Evolutionary conservation across 2,888 invertebrate genomes (phyloP).

Genomic region (Tricholauxania praeusta): DNA sequence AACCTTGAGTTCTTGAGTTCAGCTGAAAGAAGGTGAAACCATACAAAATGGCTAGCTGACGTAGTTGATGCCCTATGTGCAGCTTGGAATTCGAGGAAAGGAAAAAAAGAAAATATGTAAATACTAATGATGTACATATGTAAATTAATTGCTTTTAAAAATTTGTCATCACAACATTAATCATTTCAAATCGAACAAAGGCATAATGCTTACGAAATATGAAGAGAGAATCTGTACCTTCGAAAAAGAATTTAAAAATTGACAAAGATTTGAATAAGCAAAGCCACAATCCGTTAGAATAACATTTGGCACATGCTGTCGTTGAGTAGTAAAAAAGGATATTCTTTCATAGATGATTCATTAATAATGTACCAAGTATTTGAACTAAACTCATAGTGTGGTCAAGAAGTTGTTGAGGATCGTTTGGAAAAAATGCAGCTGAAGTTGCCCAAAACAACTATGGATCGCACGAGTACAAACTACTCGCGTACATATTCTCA

Average conservation of each 20-base stretch:
- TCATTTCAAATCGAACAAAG: slow-evolving; percentile 24
- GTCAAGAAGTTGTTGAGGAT: slow-evolving; percentile 17
- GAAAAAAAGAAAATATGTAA: not conserved
- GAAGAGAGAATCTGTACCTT: slow-evolving; percentile 1
- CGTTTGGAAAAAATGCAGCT: slow-evolving; percentile 29
- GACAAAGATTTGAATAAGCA: slow-evolving; percentile 14
- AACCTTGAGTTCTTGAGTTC: too few relatives aligned
- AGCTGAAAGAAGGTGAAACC: too few relatives aligned
- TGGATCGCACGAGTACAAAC: not conserved
- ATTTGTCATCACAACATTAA: slow-evolving; percentile 39
- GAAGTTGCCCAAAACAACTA: not conserved
- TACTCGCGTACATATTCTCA: too few relatives aligned
- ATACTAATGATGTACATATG: not conserved
- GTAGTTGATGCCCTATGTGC: not conserved
- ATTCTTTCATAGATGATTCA: slow-evolving; percentile 32
- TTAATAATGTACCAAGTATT: slow-evolving; percentile 30
- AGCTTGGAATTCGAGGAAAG: not conserved
- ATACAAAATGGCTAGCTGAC: too few relatives aligned
- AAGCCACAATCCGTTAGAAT: slow-evolving; percentile 49
- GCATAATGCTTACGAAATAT: slow-evolving; percentile 13
- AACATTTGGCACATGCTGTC: slow-evolving; percentile 54
- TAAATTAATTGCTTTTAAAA: slow-evolving; percentile 3
- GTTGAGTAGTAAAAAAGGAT: slow-evolving; percentile 35
- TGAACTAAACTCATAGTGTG: slow-evolving; percentile 24
- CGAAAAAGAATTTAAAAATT: slow-evolving; percentile 15